phyloP scores from a whole-genome alignment of 2,888 invertebrate species.

The Eudasyphora cyanicolor region DNA sequence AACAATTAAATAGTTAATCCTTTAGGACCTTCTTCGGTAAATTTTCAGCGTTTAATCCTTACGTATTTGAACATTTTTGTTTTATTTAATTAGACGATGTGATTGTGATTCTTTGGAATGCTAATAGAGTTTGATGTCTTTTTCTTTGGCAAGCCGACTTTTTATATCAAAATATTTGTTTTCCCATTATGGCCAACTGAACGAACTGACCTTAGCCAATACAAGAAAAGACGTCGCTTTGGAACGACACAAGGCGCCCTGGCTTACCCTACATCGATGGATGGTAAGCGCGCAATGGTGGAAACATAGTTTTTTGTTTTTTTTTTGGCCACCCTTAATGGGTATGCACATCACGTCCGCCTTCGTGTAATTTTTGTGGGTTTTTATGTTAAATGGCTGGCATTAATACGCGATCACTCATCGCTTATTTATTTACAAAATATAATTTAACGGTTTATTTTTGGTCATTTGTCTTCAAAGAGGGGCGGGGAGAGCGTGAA shows the following conservation, averaged over 20 bases:
- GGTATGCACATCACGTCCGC: conserved; percentile 4
- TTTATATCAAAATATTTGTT: not conserved
- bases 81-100: not conserved
- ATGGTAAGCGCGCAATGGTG: too few species aligned
- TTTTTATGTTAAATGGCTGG: conserved; percentile 21
- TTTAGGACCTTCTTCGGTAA: not conserved
- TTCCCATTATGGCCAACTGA: not conserved
- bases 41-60: not conserved
- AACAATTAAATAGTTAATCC: not conserved
- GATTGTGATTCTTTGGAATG: conserved; percentile 13
- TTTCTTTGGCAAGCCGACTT: not conserved
- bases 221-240: not conserved
- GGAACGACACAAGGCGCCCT: not conserved
- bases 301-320: too few species aligned
- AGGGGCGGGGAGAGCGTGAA: too few species aligned
- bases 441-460: conserved; percentile 15
- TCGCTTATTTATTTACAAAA: not conserved
- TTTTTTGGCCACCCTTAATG: not conserved
- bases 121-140: conserved; percentile 12
- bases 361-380: conserved; percentile 28
- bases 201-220: conserved; percentile 36
- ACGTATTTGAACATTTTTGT: conserved; percentile 62
- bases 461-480: not conserved
- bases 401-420: not conserved
- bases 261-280: not conserved